Percentiles rank a stretch among this genome's conserved stretches.
Conservation (phyloP, 1,140 invertebrate species). For the Diploscapter pachys region DNA sequence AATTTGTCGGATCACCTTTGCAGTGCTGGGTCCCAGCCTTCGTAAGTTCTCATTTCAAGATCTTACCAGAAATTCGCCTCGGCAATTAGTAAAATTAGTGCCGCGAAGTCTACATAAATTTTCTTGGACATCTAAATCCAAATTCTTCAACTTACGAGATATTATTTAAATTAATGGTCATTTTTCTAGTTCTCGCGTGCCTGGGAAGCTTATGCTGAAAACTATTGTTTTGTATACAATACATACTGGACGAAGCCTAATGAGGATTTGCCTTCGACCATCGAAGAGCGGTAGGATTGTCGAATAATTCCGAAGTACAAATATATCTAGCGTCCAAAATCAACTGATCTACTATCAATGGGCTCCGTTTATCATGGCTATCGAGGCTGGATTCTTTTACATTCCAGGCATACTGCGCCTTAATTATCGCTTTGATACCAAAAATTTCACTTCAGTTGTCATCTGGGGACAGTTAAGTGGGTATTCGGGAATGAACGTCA, state of each 20-base stretch:
- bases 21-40: slow-evolving; percentile 56
- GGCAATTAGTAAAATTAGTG: too few species aligned
- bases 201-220: slow-evolving; percentile 59
- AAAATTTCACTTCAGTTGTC: too few species aligned
- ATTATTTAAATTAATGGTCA: too few species aligned
- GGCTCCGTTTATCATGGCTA: slow-evolving; percentile 61
- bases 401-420: slow-evolving; percentile 56
- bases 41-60: too few species aligned
- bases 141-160: too few species aligned
- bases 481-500: slow-evolving; percentile 49
- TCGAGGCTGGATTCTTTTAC: slow-evolving; percentile 65
- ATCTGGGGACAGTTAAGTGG: slow-evolving; percentile 59
- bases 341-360: too few species aligned
- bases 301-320: too few species aligned
- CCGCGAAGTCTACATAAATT: too few species aligned
- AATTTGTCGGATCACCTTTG: slow-evolving; percentile 55
- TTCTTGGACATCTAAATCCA: too few species aligned
- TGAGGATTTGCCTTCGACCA: slow-evolving; percentile 42
- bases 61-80: too few species aligned
- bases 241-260: slow-evolving; percentile 55
- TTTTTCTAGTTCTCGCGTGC: slow-evolving; percentile 59
- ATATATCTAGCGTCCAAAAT: too few species aligned
- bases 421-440: too few species aligned
- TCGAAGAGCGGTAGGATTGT: slow-evolving; percentile 49
- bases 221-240: slow-evolving; percentile 60